A percentile compares a stretch with the other conserved stretches of the same genome.
phyloP scores from a whole-genome alignment of 1,140 invertebrate genomes.

The Listronotus bonariensis region DNA sequence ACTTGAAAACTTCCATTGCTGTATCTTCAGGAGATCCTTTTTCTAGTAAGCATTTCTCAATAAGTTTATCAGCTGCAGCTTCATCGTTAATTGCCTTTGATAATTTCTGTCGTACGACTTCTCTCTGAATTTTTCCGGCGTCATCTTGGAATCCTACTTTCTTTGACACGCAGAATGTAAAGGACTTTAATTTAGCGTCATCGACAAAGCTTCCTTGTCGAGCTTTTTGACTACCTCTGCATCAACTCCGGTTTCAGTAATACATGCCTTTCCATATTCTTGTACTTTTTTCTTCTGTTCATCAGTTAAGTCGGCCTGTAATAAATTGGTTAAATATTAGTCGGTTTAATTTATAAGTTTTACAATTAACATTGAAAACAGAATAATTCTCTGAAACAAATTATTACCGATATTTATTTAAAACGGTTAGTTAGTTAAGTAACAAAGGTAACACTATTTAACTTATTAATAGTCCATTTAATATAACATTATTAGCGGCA shows the following conservation, averaged over 20 bases:
- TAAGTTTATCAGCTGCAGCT: conserved; percentile 8
- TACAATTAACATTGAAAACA: too few species aligned
- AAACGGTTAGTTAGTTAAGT: too few species aligned
- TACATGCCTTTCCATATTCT: conserved; percentile 19
- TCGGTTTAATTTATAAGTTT: too few species aligned
- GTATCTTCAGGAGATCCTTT: conserved; percentile 31
- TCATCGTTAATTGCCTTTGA: conserved; percentile 52
- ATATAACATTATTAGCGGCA: too few species aligned
- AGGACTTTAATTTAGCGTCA: conserved; percentile 56
- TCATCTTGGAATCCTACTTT: conserved; percentile 54
- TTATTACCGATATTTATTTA: too few species aligned
- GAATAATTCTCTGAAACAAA: too few species aligned
- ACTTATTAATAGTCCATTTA: too few species aligned
- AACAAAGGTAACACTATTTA: too few species aligned
- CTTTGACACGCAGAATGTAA: conserved; percentile 56
- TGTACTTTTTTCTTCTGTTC: conserved; percentile 36
- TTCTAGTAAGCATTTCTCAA: conserved; percentile 15
- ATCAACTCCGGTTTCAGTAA: conserved; percentile 24
- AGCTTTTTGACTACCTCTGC: conserved; percentile 24
- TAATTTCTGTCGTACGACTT: conserved; percentile 54
- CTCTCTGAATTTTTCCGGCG: conserved; percentile 54
- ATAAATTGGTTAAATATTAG: background rate
- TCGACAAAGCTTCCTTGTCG: conserved; percentile 45
- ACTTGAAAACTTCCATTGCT: conserved; percentile 29
- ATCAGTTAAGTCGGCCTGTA: conserved; percentile 33